A percentile compares a stretch with the other conserved stretches of the same genome.
phyloP scores from a whole-genome alignment of 2,113 vertebrate genomes.

The Sphyrna mokarran region DNA sequence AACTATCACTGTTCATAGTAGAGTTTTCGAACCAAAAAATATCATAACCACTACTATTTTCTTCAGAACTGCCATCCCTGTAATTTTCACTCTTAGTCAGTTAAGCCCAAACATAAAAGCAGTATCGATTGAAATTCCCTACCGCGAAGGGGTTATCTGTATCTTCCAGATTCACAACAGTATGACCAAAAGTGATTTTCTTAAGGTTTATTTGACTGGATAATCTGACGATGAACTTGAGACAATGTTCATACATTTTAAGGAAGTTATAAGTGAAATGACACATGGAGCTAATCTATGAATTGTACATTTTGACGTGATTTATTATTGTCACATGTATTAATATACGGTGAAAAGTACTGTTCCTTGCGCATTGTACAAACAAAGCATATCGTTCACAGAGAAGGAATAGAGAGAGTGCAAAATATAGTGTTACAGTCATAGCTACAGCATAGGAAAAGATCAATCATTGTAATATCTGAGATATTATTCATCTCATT shows the following conservation, averaged over 20 bases:
- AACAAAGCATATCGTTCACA: too few relatives aligned
- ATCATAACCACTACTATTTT: not conserved
- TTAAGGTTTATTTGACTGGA: too few relatives aligned
- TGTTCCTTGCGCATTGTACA: too few relatives aligned
- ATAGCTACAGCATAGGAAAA: too few relatives aligned
- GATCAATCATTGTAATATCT: not conserved
- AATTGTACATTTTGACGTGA: not conserved
- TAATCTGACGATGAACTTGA: not conserved
- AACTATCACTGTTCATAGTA: not conserved
- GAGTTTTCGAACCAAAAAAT: not conserved
- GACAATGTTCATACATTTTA: slow-evolving; percentile 1
- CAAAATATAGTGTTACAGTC: too few relatives aligned
- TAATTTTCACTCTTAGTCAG: not conserved
- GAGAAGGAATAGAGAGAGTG: too few relatives aligned
- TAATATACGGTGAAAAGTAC: too few relatives aligned
- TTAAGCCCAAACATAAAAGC: not conserved
- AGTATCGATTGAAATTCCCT: not conserved
- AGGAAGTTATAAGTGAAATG: not conserved
- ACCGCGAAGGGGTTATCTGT: too few relatives aligned
- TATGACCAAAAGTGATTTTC: too few relatives aligned
- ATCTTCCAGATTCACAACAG: not conserved
- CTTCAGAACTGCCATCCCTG: not conserved
- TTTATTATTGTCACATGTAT: too few relatives aligned
- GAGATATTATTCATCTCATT: not conserved
- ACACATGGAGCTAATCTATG: not conserved